Percentiles rank a stretch among this genome's conserved stretches.
Evolutionary conservation across 2,888 invertebrate species (phyloP).

Genomic region (Drosophila silvestris): DNA sequence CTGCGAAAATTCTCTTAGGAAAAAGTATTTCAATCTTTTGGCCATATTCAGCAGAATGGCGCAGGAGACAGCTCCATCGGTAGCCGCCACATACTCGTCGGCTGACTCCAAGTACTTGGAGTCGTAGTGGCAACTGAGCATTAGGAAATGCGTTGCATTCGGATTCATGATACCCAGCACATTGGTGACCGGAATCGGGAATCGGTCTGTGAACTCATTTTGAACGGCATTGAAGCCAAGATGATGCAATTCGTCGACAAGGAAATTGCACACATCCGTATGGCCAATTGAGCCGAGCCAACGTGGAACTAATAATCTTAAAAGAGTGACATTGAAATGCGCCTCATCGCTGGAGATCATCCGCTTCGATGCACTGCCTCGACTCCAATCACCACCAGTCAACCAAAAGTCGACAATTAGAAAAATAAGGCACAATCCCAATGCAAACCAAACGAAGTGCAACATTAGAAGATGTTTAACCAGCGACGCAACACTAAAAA

Average conservation of each 20-base stretch:
- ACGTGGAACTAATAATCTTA: slow-evolving; percentile 34
- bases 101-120: slow-evolving; percentile 88
- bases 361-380: background rate
- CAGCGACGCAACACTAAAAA: background rate
- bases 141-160: slow-evolving; percentile 87
- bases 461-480: slow-evolving; percentile 11
- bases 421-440: background rate
- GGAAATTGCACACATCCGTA: slow-evolving; percentile 18
- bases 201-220: slow-evolving; percentile 54
- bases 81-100: slow-evolving; percentile 87
- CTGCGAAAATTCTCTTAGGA: slow-evolving; percentile 85
- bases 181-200: slow-evolving; percentile 85
- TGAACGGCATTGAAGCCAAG: slow-evolving; percentile 28
- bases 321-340: slow-evolving; percentile 36
- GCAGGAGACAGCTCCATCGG: slow-evolving; percentile 98
- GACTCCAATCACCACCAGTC: background rate
- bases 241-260: slow-evolving; percentile 20
- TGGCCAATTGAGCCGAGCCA: slow-evolving; percentile 34
- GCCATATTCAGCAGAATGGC: slow-evolving; percentile 94
- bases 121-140: slow-evolving; percentile 91
- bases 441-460: background rate
- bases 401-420: slow-evolving; percentile 9
- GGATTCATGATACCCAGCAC: slow-evolving; percentile 90
- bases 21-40: slow-evolving; percentile 86
- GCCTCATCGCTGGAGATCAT: slow-evolving; percentile 13